Base-by-base conservation (phyloP, 23 tunicate species). In the Pegea sp. region DNA sequence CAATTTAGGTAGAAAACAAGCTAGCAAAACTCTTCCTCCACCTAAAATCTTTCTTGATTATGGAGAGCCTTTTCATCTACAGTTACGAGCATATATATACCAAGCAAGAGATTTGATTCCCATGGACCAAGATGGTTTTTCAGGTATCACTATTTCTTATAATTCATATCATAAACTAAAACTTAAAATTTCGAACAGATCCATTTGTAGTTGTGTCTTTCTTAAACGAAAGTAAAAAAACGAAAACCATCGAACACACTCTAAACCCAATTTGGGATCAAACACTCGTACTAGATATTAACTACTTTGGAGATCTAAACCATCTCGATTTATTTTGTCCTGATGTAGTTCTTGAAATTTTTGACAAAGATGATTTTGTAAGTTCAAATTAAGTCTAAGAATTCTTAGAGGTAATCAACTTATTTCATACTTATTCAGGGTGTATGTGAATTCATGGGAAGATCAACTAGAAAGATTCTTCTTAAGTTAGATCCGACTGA, bases 71-170 rank as follows among this genome's bases (percentile, higher is more conserved):
- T 67, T 72, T 21, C 73, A 84, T 38, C 67, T 84, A 2, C 95
- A 84, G 31, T 58, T 84, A 3, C 70, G 95, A 48, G 95, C 79
- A 18, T 84, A 84, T 42, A 68, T 84, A 13, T 84, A 84, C 33
- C 95, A 84, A 64, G 95, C 68, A 34, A 62, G 95, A 63, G 95
- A 84, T 33, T 31, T 84, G 56, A 34, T 74, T 1, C 76, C 95
- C 5, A 84, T 84, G 95, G 95, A 84, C 49, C 95, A 84, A 42
- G 95, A 84, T 42, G 68, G 71, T 44, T 84, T 84, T 69, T 84
- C 95, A 59, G 95, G 95, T 84, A 51, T 51, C 19, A 51, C 21
- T 18, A 13, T 7, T 21, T 51, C 22, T 7, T 16, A 7, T 8
- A 51, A 51, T 18, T 51, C n/a, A 13, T n/a, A 51, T 21, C 13